Evolutionary conservation across 2,888 invertebrate genomes (phyloP), one percentile per base, ranked within the genome.

Genomic region (Aphidoletes aphidimyza): DNA sequence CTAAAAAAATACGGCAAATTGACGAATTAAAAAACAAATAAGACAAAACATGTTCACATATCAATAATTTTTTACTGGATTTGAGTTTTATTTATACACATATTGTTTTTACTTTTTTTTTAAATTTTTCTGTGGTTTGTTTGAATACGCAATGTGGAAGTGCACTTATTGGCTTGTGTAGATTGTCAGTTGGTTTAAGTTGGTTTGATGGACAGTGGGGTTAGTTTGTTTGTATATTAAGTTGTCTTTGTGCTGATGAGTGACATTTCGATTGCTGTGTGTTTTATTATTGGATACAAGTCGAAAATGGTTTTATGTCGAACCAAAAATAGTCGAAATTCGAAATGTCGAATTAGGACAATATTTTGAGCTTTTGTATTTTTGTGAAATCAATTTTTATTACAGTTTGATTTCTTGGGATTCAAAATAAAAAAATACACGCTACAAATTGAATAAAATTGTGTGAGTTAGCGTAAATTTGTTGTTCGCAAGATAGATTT

Each of bases 361-460:
- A 22, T 54, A 54, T 54, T 54, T 54, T 26, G 22, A 54, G 54
- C 22, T 54, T 54, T 54, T 54, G 2, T 26, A 22, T 26, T n/a
- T n/a, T n/a, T n/a, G n/a, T n/a, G n/a, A n/a, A n/a, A n/a, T n/a
- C n/a, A n/a, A n/a, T n/a, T n/a, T n/a, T n/a, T n/a, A n/a, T n/a
- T n/a, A n/a, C n/a, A n/a, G n/a, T n/a, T 26, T 19, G 47, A 8
- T 54, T 26, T 54, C 54, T 22, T 22, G 22, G 22, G 54, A 8
- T 47, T 54, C 22, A 1, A 54, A 54, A 11, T n/a, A n/a, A n/a
- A n/a, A n/a, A n/a, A n/a, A n/a, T n/a, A 54, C 22, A 54, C 54
- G 54, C 54, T 54, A 54, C 54, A 54, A 54, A 54, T 54, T 54
- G 54, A 54, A 54, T 54, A 11, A 54, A 54, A 54, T 54, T 26